These are phyloP conservation scores for Nycticebus coucang DNA, from an alignment of 2,113 vertebrate species.

Conservation along the genomic window DNA sequence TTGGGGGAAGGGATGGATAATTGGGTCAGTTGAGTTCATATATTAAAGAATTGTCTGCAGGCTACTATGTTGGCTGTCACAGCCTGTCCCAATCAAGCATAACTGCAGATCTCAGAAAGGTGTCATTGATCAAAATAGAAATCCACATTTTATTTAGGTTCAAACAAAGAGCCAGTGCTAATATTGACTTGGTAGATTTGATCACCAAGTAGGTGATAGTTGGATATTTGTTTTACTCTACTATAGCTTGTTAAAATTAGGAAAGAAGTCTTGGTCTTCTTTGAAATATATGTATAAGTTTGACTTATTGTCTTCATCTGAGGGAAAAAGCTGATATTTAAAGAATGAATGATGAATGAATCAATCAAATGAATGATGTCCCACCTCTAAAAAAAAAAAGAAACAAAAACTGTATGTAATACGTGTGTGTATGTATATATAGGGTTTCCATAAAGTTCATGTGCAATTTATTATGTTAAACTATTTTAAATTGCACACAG, in stretches of 20 bases:
- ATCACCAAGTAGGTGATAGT: neutral
- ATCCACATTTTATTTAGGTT: conserved; percentile 69
- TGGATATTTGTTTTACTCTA: conserved; percentile 29
- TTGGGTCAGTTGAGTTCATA: conserved; percentile 83
- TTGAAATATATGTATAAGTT: conserved; percentile 11
- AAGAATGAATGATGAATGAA: conserved; percentile 30
- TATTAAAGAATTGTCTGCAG: conserved; percentile 81
- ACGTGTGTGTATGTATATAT: too few relatives aligned
- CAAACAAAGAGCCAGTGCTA: conserved; percentile 67
- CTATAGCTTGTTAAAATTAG: conserved; percentile 3
- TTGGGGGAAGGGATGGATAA: conserved; percentile 74
- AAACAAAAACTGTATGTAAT: neutral
- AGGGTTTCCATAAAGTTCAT: too few relatives aligned
- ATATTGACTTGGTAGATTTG: conserved; percentile 46
- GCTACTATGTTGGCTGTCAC: conserved; percentile 81
- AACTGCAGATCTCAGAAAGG: conserved; percentile 80
- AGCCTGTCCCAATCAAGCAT: conserved; percentile 82
- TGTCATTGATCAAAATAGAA: conserved; percentile 80
- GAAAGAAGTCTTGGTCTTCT: neutral
- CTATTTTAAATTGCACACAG: too few relatives aligned
- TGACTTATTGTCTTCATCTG: neutral
- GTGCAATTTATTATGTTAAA: too few relatives aligned
- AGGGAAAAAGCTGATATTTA: neutral
- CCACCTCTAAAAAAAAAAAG: neutral
- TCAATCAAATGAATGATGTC: neutral